Conservation (phyloP, 2,797 vertebrate species). For the Spinibarbus caldwelli region DNA sequence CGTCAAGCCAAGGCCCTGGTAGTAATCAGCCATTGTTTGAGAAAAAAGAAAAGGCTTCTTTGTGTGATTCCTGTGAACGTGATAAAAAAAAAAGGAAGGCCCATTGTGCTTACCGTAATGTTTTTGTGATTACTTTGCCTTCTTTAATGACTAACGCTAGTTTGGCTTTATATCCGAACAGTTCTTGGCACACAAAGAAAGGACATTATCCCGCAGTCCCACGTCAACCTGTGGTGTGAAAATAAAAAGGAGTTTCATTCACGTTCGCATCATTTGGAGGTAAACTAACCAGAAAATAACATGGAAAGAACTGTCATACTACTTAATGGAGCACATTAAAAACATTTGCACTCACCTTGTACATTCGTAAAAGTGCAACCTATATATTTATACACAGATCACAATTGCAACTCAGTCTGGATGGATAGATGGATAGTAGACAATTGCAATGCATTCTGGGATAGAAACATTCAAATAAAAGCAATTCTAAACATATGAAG, state of each 20-base stretch:
- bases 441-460: not conserved
- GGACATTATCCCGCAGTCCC: constrained; percentile 38
- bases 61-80: constrained; percentile 52
- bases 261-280: not conserved
- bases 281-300: not conserved
- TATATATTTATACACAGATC: not conserved
- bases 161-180: constrained; percentile 53
- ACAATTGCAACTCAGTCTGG: not conserved
- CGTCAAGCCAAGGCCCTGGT: constrained; percentile 55
- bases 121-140: constrained; percentile 53
- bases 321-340: not conserved
- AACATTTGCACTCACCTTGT: not conserved
- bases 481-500: not conserved
- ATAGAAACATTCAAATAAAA: not conserved
- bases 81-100: constrained; percentile 52
- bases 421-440: not conserved
- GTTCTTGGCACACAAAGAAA: constrained; percentile 52
- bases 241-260: not conserved
- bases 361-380: not conserved
- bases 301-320: not conserved
- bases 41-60: constrained; percentile 48
- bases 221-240: not conserved
- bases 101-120: constrained; percentile 53
- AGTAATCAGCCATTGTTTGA: constrained; percentile 57
- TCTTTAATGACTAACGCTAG: constrained; percentile 31